Conservation (phyloP, 2,797 vertebrate genomes). For the Hypotaenidia philippensis region DNA sequence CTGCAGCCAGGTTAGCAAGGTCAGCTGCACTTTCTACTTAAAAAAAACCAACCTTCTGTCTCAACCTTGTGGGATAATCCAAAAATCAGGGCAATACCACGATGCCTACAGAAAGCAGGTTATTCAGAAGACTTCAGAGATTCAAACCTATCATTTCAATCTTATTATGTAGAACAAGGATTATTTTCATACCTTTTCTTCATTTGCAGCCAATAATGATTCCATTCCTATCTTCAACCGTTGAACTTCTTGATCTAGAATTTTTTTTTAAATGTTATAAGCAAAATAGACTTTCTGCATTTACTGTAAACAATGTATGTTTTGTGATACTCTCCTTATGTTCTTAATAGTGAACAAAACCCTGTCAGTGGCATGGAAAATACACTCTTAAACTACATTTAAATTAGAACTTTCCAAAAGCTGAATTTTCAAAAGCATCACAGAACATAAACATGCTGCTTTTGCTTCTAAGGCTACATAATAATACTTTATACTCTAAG, state of each 20-base stretch:
- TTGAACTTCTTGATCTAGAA: conserved; percentile 92
- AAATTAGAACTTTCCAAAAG: background rate
- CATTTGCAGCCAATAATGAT: conserved; percentile 88
- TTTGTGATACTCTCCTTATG: background rate
- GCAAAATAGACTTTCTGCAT: background rate
- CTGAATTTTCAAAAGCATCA: background rate
- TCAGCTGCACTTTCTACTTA: background rate
- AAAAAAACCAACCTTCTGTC: background rate
- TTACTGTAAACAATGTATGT: background rate
- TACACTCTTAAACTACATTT: background rate
- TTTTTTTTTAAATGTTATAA: conserved; percentile 7
- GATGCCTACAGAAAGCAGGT: accelerated
- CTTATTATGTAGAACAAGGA: background rate
- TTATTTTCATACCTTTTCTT: conserved; percentile 89
- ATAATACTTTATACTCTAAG: background rate
- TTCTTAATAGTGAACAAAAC: background rate
- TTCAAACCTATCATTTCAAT: background rate
- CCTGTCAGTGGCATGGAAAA: background rate
- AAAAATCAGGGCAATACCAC: background rate
- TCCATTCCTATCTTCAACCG: conserved; percentile 91
- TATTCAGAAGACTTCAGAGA: background rate
- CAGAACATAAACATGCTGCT: background rate
- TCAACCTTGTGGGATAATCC: background rate
- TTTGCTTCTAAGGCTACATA: background rate
- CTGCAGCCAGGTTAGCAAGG: background rate